Evolutionary conservation across 2,888 invertebrate genomes (phyloP).

Genomic region (Apodemia zela): DNA sequence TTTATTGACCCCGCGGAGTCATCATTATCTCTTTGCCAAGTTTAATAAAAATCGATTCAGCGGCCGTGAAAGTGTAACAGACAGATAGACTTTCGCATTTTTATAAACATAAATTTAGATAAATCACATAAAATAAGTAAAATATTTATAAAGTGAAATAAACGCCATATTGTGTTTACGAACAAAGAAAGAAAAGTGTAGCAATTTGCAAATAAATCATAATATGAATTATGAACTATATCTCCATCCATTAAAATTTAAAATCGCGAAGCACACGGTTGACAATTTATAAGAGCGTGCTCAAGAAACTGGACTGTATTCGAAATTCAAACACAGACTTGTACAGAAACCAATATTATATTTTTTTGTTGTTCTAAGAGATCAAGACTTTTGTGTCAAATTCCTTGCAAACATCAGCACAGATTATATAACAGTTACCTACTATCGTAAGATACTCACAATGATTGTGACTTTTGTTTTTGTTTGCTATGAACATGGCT

Average conservation of each 20-base stretch:
- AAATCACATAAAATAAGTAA: not conserved
- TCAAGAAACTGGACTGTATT: slow-evolving; percentile 1
- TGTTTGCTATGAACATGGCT: not conserved
- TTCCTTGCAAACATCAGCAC: not conserved
- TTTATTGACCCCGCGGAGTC: too few relatives aligned
- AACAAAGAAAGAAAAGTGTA: slow-evolving; percentile 5
- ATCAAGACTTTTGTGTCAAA: not conserved
- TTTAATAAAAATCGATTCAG: too few relatives aligned
- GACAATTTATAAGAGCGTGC: slow-evolving; percentile 1
- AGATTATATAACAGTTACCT: too few relatives aligned
- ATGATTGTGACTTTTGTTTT: not conserved
- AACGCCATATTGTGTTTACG: not conserved
- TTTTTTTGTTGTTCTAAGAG: not conserved
- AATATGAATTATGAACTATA: not conserved
- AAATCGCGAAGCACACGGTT: not conserved
- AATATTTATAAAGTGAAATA: not conserved
- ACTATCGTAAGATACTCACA: too few relatives aligned
- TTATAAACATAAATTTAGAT: too few relatives aligned
- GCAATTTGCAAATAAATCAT: not conserved
- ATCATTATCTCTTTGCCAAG: too few relatives aligned
- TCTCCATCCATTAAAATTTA: not conserved
- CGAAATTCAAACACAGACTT: not conserved
- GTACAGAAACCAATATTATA: not conserved
- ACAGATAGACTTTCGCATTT: too few relatives aligned
- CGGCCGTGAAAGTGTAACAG: too few relatives aligned